Evolutionary conservation across 2,888 invertebrate genomes (phyloP).

Genomic region (Eulithis testata): DNA sequence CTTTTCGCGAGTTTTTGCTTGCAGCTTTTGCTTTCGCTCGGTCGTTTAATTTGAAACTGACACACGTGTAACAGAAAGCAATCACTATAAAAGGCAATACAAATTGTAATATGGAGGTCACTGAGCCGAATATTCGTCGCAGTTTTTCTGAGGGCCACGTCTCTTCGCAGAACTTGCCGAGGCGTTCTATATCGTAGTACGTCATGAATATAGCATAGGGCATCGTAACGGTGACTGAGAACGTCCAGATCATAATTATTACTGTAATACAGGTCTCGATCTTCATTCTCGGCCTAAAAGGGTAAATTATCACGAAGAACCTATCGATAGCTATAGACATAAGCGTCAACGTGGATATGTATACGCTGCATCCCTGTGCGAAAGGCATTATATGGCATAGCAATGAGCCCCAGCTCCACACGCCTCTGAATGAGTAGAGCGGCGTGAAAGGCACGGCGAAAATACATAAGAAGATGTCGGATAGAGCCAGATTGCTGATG

Average conservation of each 20-base stretch:
- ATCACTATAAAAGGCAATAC: slow-evolving; percentile 97
- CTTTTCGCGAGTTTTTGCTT: slow-evolving; percentile 92
- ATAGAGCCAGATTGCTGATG: slow-evolving; percentile 97
- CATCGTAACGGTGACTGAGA: slow-evolving; percentile 93
- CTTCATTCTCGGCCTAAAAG: slow-evolving; percentile 96
- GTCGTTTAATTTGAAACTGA: slow-evolving; percentile 94
- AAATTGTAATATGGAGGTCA: slow-evolving; percentile 96
- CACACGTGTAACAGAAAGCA: slow-evolving; percentile 96
- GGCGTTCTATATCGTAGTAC: slow-evolving; percentile 76
- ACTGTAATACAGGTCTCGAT: slow-evolving; percentile 93
- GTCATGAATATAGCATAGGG: slow-evolving; percentile 96
- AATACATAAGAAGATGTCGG: slow-evolving; percentile 96
- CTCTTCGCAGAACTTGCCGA: slow-evolving; percentile 90
- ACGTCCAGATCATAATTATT: slow-evolving; percentile 95
- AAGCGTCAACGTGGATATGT: slow-evolving; percentile 98
- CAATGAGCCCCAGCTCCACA: slow-evolving; percentile 96
- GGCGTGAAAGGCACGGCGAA: slow-evolving; percentile 99
- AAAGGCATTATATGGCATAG: slow-evolving; percentile 97
- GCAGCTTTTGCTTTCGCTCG: slow-evolving; percentile 94
- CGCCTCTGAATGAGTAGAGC: slow-evolving; percentile 94
- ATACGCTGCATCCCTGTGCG: slow-evolving; percentile 97
- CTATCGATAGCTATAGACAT: slow-evolving; percentile 99
- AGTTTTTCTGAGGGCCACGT: slow-evolving; percentile 95
- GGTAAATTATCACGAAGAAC: slow-evolving; percentile 98
- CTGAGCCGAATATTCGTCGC: slow-evolving; percentile 92